Evolutionary conservation across 2,113 vertebrate genomes (phyloP), one percentile per base, ranked within the genome.

Genomic region (Pyxicephalus adspersus): DNA sequence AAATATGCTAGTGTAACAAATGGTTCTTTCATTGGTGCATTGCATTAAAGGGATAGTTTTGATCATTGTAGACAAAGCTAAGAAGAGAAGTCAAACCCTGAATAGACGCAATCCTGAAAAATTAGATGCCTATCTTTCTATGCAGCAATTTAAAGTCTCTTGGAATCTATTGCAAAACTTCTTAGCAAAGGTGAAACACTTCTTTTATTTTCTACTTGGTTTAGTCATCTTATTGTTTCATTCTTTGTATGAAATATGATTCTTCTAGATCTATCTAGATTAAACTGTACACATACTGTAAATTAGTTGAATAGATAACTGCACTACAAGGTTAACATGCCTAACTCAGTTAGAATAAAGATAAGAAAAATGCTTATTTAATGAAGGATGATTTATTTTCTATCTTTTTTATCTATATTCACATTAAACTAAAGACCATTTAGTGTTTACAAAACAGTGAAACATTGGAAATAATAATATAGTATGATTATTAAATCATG

Each of bases 1-100:
- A 96, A 95, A 93, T 88, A 90, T 90, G 90, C 88, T 88, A 90
- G 90, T 92, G 92, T 92, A 91, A 94, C 91, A 93, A 94, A 92
- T 79, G 83, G 87, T 86, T 89, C 86, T 89, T 95, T 94, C 93
- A 93, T 91, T 89, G 85, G 83, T 87, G 86, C 86, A 83, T 85
- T 87, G 86, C 83, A 81, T 58, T 77, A 86, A 88, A 85, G 87
- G 80, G 78, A 70, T 76, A 75, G 78, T 88, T 85, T 88, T 89
- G 87, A 77, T 79, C 83, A 83, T 88, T 88, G 83, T 86, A 83
- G 86, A 88, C 82, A 85, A 88, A 87, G 85, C 81, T 83, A 83
- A 83, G 74, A 85, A 77, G 81, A 86, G 86, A 55, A 71, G 86
- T 85, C 7, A 80, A 52, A 84, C 57, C 58, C 38, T 25, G 34